phyloP scores from a whole-genome alignment of 2,113 vertebrate genomes.

The Xenotilapia longispinis region DNA sequence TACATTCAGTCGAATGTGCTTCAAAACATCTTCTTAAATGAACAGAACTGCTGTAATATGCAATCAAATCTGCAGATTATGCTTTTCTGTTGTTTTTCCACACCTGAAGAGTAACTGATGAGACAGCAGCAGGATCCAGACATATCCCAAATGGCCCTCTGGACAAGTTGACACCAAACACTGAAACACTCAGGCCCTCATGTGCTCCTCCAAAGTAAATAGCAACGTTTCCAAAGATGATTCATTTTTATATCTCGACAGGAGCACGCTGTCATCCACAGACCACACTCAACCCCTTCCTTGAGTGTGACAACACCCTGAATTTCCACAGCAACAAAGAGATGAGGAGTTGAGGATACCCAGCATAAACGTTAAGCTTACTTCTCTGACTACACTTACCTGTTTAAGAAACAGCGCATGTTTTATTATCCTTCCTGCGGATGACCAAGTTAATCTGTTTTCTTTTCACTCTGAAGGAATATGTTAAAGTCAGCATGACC shows the following conservation, averaged over 20 bases:
- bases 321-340: not conserved
- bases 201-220: constrained; percentile 13
- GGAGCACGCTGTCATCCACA: not conserved
- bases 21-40: not conserved
- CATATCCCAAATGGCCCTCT: constrained; percentile 17
- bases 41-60: not conserved
- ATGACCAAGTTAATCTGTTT: not conserved
- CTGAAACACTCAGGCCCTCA: not conserved
- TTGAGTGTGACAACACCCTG: not conserved
- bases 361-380: not conserved
- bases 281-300: not conserved
- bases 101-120: not conserved
- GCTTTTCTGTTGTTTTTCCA: not conserved
- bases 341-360: not conserved
- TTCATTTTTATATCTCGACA: constrained; percentile 32
- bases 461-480: not conserved
- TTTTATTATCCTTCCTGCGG: not conserved
- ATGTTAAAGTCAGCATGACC: not conserved
- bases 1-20: not conserved
- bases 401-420: not conserved
- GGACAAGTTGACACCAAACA: constrained; percentile 32
- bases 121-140: not conserved
- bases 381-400: not conserved
- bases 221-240: not conserved
- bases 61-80: not conserved